A percentile compares a stretch with the other conserved stretches of the same genome.
These are phyloP conservation scores for Pseudopipra pipra DNA, from an alignment of 2,113 vertebrate genomes.

Conservation along the genomic window DNA sequence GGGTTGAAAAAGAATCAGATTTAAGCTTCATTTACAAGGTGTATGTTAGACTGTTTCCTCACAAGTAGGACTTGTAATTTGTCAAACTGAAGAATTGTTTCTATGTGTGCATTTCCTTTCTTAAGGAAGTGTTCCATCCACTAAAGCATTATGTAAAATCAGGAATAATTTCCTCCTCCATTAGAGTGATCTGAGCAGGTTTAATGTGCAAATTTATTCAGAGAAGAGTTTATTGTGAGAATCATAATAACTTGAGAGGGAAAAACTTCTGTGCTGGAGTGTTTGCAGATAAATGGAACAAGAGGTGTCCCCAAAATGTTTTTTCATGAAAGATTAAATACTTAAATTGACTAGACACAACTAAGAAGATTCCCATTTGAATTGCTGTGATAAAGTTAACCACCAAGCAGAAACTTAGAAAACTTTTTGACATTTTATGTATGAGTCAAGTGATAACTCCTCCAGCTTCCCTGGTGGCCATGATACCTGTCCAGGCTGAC, in stretches of 20 bases:
- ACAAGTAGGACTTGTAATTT: not conserved
- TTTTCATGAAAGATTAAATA: not conserved
- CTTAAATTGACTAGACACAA: not conserved
- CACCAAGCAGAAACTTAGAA: not conserved
- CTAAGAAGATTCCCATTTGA: not conserved
- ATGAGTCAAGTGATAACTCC: not conserved
- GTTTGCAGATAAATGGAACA: not conserved
- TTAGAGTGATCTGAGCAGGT: not conserved
- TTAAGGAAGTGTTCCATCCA: not conserved
- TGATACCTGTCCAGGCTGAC: not conserved
- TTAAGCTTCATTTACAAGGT: not conserved
- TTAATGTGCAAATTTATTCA: not conserved
- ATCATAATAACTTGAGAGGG: not conserved
- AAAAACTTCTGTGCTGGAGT: not conserved
- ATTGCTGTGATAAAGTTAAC: not conserved
- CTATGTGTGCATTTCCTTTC: not conserved
- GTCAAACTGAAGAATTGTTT: not conserved
- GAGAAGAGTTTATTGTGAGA: not conserved
- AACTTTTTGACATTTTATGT: not conserved
- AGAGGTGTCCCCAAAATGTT: accelerated
- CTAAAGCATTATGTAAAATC: not conserved
- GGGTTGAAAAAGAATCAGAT: not conserved
- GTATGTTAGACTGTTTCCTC: not conserved
- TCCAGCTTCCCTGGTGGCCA: not conserved
- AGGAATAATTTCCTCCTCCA: not conserved